A percentile compares a stretch with the other conserved stretches of the same genome.
Evolutionary conservation across 2,113 vertebrate genomes (phyloP).

Genomic region (Eurystomus gularis): DNA sequence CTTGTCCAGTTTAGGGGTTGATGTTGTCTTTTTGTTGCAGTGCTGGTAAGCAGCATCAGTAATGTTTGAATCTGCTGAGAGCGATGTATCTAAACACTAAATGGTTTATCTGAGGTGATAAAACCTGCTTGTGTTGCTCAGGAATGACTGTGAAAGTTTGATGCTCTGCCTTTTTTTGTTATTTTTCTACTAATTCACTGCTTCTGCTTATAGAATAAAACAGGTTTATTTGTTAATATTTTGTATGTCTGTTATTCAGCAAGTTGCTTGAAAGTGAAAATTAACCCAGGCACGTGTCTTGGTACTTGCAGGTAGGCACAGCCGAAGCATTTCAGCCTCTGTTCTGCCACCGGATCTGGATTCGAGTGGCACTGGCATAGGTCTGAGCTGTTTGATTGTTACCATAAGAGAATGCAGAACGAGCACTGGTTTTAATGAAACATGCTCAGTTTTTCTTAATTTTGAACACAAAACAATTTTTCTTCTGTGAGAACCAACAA

Average conservation of each 20-base stretch:
- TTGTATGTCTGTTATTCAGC: neutral
- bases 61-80: neutral
- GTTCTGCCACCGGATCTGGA: neutral
- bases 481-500: neutral
- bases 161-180: neutral
- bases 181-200: neutral
- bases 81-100: fast-evolving
- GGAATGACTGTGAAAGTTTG: neutral
- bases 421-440: neutral
- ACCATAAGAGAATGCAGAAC: neutral
- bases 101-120: neutral
- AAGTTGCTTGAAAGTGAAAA: neutral
- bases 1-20: neutral
- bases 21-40: neutral
- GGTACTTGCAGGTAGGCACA: neutral
- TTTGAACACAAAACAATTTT: neutral
- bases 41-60: neutral
- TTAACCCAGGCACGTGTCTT: neutral
- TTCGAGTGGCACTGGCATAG: neutral
- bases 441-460: neutral
- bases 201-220: neutral
- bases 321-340: neutral
- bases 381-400: neutral
- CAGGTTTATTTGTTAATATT: neutral
- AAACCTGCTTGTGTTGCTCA: neutral